Conservation (phyloP, 2,113 vertebrate genomes). For the Microcebus murinus region DNA sequence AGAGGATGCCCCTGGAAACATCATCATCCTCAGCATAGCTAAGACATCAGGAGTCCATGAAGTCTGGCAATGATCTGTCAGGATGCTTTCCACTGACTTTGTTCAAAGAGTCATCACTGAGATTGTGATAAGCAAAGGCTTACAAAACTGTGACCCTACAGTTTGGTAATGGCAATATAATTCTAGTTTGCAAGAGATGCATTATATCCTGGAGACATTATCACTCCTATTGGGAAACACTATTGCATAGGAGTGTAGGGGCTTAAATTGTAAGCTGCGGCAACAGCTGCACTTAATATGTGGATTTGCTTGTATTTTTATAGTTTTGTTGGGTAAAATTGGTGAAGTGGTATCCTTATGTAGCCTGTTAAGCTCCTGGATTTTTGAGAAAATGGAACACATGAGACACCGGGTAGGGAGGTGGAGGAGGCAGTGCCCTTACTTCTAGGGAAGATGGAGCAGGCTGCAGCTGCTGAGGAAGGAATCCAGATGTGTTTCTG, state of each 20-base stretch:
- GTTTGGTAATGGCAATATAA: neutral
- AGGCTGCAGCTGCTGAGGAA: neutral
- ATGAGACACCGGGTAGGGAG: neutral
- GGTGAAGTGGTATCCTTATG: neutral
- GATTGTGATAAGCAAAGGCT: neutral
- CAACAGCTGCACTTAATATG: neutral
- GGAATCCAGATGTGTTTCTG: neutral
- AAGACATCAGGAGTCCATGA: neutral
- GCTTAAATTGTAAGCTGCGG: neutral
- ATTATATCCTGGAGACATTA: neutral
- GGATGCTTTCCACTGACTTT: neutral
- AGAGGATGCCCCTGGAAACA: neutral
- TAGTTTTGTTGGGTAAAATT: neutral
- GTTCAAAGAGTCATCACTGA: neutral
- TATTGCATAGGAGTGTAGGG: neutral
- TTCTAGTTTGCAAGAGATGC: neutral
- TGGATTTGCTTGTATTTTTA: neutral
- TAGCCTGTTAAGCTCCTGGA: neutral
- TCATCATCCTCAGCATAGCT: neutral
- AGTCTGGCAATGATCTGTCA: neutral
- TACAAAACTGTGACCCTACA: neutral
- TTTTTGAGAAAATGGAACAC: conserved; percentile 4
- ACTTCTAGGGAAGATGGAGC: neutral
- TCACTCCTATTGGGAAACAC: neutral
- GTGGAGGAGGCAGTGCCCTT: neutral